Evolutionary conservation across 1,140 invertebrate species (phyloP), one percentile per base, ranked within the genome.

Genomic region (Wasmannia auropunctata): DNA sequence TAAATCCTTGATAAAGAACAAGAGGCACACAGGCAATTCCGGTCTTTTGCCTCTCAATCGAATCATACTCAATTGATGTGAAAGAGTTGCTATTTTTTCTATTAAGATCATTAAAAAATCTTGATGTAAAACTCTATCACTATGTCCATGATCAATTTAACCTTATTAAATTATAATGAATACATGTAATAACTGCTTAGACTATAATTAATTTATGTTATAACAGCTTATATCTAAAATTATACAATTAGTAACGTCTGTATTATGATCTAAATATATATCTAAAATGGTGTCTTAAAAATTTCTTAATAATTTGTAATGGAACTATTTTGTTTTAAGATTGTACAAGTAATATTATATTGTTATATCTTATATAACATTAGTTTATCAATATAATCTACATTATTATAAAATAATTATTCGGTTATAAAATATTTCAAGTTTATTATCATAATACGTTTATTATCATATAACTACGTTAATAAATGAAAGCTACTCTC

Each of bases 1-100:
- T 80, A 80, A 80, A 43, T 63, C 65, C 10, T 34, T 49, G 31
- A 80, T 34, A 69, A 40, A 62, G 14, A 80, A 63, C n/a, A 79
- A 79, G 14, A 51, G 62, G 22, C 62, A 65, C 31, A 65, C 7
- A 80, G n/a, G 31, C 46, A 67, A 51, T 54, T 67, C 60, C 31
- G n/a, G 31, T 79, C 49, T 80, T 80, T 11, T 49, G 34, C 22
- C 25, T 43, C 43, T 69, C 34, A 40, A 76, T 76, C 1, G 37
- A 37, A 2, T 22, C 22, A 79, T 14, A 63, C 0, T 80, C 22
- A 22, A 77, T 77, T 22, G 22, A 67, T 65, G 22, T 28, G 16
- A 28, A 25, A 11, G 16, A 25, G 34, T 16, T 11, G 11, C 25
- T 25, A 37, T n/a, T n/a, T 54, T 56, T 69, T 40, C 14, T 14